Evolutionary conservation across 2,113 vertebrate genomes (phyloP).

Genomic region (Chloropsis hardwickii): DNA sequence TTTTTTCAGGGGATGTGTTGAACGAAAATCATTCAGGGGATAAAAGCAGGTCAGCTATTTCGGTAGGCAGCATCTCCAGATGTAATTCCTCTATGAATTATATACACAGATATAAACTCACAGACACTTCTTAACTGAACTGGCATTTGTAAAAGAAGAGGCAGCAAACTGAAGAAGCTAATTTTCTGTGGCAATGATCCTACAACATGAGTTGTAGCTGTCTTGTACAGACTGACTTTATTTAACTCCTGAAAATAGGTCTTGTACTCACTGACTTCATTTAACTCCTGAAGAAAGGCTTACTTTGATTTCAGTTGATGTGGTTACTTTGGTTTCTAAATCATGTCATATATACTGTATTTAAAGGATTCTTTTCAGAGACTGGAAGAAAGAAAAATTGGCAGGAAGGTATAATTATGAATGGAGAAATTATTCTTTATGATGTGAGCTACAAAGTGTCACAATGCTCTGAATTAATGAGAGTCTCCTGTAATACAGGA

Average conservation of each 20-base stretch:
- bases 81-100: conserved; percentile 50
- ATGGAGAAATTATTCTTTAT: not conserved
- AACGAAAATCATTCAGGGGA: not conserved
- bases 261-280: not conserved
- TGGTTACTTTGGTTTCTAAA: not conserved
- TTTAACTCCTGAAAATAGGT: not conserved
- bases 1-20: not conserved
- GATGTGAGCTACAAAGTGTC: not conserved
- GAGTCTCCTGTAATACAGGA: not conserved
- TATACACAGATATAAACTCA: not conserved
- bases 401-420: not conserved
- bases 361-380: not conserved
- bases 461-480: not conserved
- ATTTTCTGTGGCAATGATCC: not conserved
- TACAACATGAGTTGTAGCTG: not conserved
- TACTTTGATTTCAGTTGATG: not conserved
- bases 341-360: not conserved
- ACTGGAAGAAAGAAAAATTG: not conserved
- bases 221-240: not conserved
- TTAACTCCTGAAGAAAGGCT: not conserved
- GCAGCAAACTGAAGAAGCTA: not conserved
- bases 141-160: not conserved
- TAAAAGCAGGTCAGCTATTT: conserved; percentile 55
- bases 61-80: conserved; percentile 12
- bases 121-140: not conserved